These are phyloP conservation scores for zebrafish (Danio rerio) DNA, from an alignment of 2,113 vertebrate species.

Conservation along the genomic window GRCz12tu NC_133196.1:12818501-12819000, in stretches of 20 bases:
- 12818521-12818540: not conserved
- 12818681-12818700: conserved; percentile 29
- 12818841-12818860: conserved; percentile 1
- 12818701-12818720: not conserved
- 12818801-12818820: conserved; percentile 14
- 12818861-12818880: conserved; percentile 24
- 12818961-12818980: too few species aligned
- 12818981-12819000: too few species aligned
- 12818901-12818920: not conserved
- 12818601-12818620: not conserved
- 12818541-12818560: not conserved
- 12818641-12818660: conserved; percentile 22
- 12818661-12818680: conserved; percentile 49
- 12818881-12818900: conserved; percentile 7
- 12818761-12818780: not conserved
- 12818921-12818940: too few species aligned
- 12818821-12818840: conserved; percentile 30
- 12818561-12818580: not conserved
- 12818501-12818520: not conserved
- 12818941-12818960: too few species aligned
- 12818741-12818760: not conserved
- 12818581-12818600: not conserved
- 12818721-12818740: not conserved
- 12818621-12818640: not conserved
- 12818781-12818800: not conserved